These are phyloP conservation scores for Hemichromis elongatus DNA, from an alignment of 2,113 vertebrate genomes.

Conservation along the genomic window DNA sequence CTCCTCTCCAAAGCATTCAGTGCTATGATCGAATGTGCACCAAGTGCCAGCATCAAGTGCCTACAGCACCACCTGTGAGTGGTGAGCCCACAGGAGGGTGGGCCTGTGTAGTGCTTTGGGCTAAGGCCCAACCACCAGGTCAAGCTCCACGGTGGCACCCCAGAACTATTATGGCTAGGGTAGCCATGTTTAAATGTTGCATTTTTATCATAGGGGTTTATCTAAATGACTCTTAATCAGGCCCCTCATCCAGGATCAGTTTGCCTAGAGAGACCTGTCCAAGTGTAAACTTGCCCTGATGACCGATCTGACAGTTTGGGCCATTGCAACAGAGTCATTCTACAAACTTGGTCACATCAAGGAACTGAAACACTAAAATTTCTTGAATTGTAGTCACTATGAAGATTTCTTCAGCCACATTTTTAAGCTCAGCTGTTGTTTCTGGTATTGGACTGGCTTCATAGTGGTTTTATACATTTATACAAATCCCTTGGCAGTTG, in stretches of 20 bases:
- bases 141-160: neutral
- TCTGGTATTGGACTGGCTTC: neutral
- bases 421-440: neutral
- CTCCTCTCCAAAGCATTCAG: neutral
- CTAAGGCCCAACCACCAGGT: neutral
- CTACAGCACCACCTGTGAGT: neutral
- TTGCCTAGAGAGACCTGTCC: accelerated
- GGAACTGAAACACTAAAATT: neutral
- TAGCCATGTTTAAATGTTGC: neutral
- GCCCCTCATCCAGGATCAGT: neutral
- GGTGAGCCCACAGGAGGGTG: neutral
- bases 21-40: neutral
- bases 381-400: neutral
- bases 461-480: neutral
- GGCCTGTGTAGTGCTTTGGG: neutral
- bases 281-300: neutral
- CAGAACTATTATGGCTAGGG: neutral
- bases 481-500: neutral
- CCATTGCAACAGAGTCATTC: neutral
- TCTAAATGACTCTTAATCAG: neutral
- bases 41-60: neutral
- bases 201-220: neutral
- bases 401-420: neutral
- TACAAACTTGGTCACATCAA: neutral
- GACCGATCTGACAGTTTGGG: neutral